Percentiles rank a stretch among this genome's conserved stretches.
These are phyloP conservation scores for Dascyllus trimaculatus DNA, from an alignment of 2,113 vertebrate genomes.

Conservation along the genomic window DNA sequence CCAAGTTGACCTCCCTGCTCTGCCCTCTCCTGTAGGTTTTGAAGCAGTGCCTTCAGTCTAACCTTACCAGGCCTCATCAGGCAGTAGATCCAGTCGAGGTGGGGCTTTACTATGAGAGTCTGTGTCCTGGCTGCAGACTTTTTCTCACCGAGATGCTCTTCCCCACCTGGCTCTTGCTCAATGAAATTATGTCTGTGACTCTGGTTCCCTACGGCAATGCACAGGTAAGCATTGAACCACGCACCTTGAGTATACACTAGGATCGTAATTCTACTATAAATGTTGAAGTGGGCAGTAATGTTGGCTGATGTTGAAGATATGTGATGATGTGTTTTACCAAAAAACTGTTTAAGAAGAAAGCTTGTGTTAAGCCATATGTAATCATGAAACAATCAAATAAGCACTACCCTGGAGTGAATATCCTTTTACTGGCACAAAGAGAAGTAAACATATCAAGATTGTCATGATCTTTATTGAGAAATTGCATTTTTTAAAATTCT, in stretches of 20 bases:
- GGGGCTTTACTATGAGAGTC: slow-evolving; percentile 90
- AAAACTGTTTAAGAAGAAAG: neutral
- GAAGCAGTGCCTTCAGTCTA: slow-evolving; percentile 73
- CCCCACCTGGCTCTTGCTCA: slow-evolving; percentile 87
- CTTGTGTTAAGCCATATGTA: neutral
- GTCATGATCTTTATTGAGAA: neutral
- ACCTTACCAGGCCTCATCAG: slow-evolving; percentile 48
- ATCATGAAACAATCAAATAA: neutral
- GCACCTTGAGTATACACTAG: neutral
- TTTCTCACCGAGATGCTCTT: slow-evolving; percentile 85
- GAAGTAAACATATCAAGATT: neutral
- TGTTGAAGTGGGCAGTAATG: too few species aligned
- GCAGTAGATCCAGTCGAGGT: slow-evolving; percentile 64
- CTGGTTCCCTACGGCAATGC: slow-evolving; percentile 94
- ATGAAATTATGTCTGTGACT: slow-evolving; percentile 82
- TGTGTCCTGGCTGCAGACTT: slow-evolving; percentile 85
- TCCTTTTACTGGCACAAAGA: neutral
- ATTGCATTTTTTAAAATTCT: neutral
- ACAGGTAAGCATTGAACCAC: slow-evolving; percentile 75
- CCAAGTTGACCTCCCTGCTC: neutral
- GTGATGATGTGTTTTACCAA: too few species aligned
- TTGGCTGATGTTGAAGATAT: too few species aligned
- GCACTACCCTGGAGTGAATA: neutral
- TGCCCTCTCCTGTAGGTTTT: slow-evolving; percentile 72
- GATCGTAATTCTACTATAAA: neutral